These are phyloP conservation scores for Polyergus mexicanus DNA, from an alignment of 1,140 invertebrate species.

Conservation along the genomic window DNA sequence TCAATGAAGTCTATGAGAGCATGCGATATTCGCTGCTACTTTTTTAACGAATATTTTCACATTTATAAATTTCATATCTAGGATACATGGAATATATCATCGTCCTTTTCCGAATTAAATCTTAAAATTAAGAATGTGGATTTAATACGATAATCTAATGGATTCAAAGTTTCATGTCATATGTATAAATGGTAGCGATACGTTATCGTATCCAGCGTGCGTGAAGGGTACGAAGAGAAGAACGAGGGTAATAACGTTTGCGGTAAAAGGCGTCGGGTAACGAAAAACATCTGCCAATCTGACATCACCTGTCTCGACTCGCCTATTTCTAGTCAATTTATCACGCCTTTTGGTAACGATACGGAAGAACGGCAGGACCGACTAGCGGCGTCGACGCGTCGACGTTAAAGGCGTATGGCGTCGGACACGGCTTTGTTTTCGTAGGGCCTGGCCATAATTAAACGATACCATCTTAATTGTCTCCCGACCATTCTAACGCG, in stretches of 20 bases:
- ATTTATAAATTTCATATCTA: neutral
- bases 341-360: conserved; percentile 69
- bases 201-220: conserved; percentile 21
- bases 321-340: conserved; percentile 82
- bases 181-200: conserved; percentile 24
- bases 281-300: conserved; percentile 82
- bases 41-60: neutral
- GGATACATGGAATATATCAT: neutral
- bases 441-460: conserved; percentile 79
- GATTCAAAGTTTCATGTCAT: neutral
- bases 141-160: conserved; percentile 18
- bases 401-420: conserved; percentile 57
- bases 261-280: conserved; percentile 63
- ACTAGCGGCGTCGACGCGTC: conserved; percentile 52
- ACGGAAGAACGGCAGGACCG: conserved; percentile 57
- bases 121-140: neutral
- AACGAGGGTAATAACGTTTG: conserved; percentile 50
- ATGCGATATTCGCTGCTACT: neutral
- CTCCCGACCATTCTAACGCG: conserved; percentile 74
- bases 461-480: conserved; percentile 82
- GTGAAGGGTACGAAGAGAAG: neutral
- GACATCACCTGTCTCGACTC: conserved; percentile 81
- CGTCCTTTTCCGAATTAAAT: neutral
- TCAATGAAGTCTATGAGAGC: neutral
- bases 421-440: conserved; percentile 69